Conservation (phyloP, 2,113 vertebrate genomes). For the Illadopsis cleaveri region DNA sequence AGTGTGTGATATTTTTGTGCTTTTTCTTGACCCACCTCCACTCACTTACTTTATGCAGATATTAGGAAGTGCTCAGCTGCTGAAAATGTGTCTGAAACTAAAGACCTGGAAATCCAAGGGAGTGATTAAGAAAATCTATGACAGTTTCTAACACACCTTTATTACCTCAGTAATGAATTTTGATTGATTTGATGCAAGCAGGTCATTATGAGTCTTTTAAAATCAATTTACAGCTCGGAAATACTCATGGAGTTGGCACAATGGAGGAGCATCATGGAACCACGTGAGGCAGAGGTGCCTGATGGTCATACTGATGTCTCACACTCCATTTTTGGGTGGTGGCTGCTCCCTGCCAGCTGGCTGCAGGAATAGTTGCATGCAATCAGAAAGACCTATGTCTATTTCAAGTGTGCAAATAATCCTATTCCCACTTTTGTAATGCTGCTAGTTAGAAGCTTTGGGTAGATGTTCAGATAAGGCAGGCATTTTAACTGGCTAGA, state of each 20-base stretch:
- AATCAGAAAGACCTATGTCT: background rate
- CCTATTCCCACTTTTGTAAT: background rate
- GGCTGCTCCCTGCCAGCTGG: background rate
- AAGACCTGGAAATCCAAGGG: background rate
- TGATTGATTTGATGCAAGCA: conserved; percentile 12
- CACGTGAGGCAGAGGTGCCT: accelerated
- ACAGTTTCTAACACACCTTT: background rate
- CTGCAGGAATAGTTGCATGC: background rate
- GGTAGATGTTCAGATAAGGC: background rate
- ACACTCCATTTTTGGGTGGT: background rate
- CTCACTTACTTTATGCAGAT: background rate
- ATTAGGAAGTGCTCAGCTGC: background rate
- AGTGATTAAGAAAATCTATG: conserved; percentile 27
- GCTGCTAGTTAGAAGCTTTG: background rate
- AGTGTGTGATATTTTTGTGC: background rate
- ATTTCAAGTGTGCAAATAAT: background rate
- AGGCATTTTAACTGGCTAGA: background rate
- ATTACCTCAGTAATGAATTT: background rate
- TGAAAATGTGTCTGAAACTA: background rate
- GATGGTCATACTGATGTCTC: background rate
- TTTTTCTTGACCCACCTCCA: background rate
- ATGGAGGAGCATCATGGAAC: background rate
- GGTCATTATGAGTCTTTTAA: background rate
- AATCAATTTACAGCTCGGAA: conserved; percentile 22
- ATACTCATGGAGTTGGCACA: background rate